These are phyloP conservation scores for Magallana ariakensis DNA, from an alignment of 1,140 invertebrate genomes.

Conservation along the genomic window DNA sequence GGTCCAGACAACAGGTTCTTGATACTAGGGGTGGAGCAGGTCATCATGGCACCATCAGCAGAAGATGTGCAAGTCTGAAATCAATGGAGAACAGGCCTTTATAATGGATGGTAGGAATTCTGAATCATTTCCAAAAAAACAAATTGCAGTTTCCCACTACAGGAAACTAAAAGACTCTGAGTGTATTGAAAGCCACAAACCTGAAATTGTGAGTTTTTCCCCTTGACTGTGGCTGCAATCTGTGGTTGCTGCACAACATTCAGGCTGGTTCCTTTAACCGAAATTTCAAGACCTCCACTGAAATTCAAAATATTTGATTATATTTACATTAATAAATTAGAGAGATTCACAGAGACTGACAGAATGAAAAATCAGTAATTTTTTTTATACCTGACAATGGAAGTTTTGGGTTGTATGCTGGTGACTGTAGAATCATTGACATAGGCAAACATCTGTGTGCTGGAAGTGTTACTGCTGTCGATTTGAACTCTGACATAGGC, in stretches of 20 bases:
- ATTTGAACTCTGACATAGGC: slow-evolving; percentile 36
- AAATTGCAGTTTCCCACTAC: too few species aligned
- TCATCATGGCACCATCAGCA: slow-evolving; percentile 40
- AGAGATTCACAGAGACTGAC: too few species aligned
- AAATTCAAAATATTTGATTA: slow-evolving; percentile 43
- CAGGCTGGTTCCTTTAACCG: slow-evolving; percentile 92
- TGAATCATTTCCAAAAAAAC: too few species aligned
- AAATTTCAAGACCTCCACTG: slow-evolving; percentile 93
- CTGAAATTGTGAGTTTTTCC: background rate
- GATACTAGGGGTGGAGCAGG: slow-evolving; percentile 45
- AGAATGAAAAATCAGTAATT: too few species aligned
- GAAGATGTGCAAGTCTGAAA: slow-evolving; percentile 52
- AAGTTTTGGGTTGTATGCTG: slow-evolving; percentile 7
- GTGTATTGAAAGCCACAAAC: background rate
- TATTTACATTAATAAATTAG: too few species aligned
- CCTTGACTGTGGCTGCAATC: slow-evolving; percentile 81
- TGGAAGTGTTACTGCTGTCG: slow-evolving; percentile 51
- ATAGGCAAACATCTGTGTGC: slow-evolving; percentile 47
- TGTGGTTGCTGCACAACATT: slow-evolving; percentile 92
- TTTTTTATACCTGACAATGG: slow-evolving; percentile 41
- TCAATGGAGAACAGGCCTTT: background rate
- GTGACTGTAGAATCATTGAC: slow-evolving; percentile 53
- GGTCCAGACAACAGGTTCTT: background rate
- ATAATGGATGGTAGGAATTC: too few species aligned
- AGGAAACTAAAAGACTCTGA: too few species aligned